Evolutionary conservation across 2,797 vertebrate genomes (phyloP), one percentile per base, ranked within the genome.

Genomic region (Petrocephalus sullivani): DNA sequence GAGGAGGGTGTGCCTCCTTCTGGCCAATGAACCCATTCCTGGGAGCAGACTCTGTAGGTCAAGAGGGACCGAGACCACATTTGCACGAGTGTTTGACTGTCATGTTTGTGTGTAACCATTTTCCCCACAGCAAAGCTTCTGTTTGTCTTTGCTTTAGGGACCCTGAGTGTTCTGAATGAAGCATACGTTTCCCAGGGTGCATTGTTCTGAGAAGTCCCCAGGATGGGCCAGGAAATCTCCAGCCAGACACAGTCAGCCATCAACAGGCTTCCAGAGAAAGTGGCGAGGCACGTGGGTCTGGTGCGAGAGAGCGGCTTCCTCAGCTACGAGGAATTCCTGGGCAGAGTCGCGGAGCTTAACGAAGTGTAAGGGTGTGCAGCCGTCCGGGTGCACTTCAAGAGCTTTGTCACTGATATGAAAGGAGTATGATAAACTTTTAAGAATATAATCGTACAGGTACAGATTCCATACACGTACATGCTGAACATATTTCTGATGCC

Each of bases 251-350:
- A 98, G 93, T 95, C 95, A 90, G 93, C 96, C 92, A 95, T 98
- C 91, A 97, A 91, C 93, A 97, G 96, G 92, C 95, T 99, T 91
- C 98, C 98, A 89, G 98, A 99, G 96, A 99, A 98, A 95, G 96
- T 99, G 93, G 93, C 95, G 89, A 98, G 97, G 92, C 98, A 99
- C 84, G 95, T 94, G 0, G 94, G 95, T 84, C 91, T 99, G 93
- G 96, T 99, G 88, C 97, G 97, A 83, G 98, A 99, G 92, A 97
- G 98, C 91, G 95, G 98, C 91, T 97, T 96, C 92, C 95, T 99
- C 89, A 99, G 96, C 4, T 99, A 99, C 4, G 98, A 99, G 91
- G 98, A 99, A 92, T 99, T 99, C 94, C 95, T 99, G 93, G 98
- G 95, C 21, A 95, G 98, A 94, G 96, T 99, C 89, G 96, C 97